phyloP scores from a whole-genome alignment of 2,113 vertebrate species.

The Rhinoderma darwinii region DNA sequence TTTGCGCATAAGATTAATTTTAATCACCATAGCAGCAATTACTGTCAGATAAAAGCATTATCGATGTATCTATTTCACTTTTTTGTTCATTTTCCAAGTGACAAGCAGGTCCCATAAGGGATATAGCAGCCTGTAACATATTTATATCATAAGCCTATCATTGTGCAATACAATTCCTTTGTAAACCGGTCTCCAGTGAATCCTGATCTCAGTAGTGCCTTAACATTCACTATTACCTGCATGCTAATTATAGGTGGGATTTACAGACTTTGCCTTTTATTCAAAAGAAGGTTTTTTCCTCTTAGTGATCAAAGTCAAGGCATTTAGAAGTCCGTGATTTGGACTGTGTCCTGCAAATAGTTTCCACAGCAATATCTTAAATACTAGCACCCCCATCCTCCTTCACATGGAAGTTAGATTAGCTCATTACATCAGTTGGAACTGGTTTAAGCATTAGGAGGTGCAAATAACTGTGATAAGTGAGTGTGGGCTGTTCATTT shows the following conservation, averaged over 20 bases:
- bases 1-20: not conserved
- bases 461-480: slow-evolving; percentile 40
- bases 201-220: not conserved
- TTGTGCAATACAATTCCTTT: slow-evolving; percentile 39
- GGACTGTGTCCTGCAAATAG: slow-evolving; percentile 29
- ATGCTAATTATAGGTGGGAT: slow-evolving; percentile 48
- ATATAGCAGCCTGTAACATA: not conserved
- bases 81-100: not conserved
- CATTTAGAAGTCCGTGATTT: not conserved
- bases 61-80: not conserved
- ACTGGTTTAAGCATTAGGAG: slow-evolving; percentile 1
- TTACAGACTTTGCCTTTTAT: slow-evolving; percentile 28
- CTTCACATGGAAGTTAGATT: not conserved
- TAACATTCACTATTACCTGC: slow-evolving; percentile 19
- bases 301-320: slow-evolving; percentile 42
- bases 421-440: slow-evolving; percentile 6
- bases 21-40: not conserved
- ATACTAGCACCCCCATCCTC: not conserved
- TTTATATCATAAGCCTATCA: slow-evolving; percentile 31
- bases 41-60: not conserved
- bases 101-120: slow-evolving; percentile 4
- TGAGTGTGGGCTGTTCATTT: not conserved
- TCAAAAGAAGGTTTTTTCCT: not conserved
- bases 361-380: slow-evolving; percentile 5
- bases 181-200: not conserved